phyloP scores from a whole-genome alignment of 2,797 vertebrate genomes.

The Siniperca obscura region DNA sequence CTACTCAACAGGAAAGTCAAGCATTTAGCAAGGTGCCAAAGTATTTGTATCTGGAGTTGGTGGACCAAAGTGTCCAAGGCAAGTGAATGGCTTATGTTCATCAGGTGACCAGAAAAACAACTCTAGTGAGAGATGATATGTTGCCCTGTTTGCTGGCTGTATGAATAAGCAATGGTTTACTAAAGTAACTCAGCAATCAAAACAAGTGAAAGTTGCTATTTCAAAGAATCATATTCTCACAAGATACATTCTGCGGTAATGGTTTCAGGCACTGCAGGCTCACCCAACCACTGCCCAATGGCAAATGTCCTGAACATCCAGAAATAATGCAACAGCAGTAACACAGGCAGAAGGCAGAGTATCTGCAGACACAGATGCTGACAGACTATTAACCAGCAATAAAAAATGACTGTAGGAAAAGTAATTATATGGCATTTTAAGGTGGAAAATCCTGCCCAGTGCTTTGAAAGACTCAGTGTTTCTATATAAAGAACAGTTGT shows the following conservation, averaged over 20 bases:
- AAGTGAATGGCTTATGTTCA: not conserved
- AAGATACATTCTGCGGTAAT: conserved; percentile 15
- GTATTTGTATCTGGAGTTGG: not conserved
- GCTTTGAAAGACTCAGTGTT: not conserved
- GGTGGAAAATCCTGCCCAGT: conserved; percentile 22
- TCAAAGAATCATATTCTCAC: not conserved
- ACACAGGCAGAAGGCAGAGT: not conserved
- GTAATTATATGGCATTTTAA: conserved; percentile 28
- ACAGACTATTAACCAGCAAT: conserved; percentile 5
- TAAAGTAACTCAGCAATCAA: not conserved
- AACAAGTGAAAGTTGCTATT: not conserved
- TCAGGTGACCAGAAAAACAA: not conserved
- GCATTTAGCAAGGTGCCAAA: not conserved
- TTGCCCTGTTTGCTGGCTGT: not conserved
- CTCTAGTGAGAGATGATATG: not conserved
- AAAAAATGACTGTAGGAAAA: conserved; percentile 38
- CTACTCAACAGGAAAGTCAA: not conserved
- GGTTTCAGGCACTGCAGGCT: not conserved
- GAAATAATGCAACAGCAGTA: conserved; percentile 6
- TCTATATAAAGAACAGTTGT: conserved; percentile 7
- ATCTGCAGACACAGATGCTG: not conserved
- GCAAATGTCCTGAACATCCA: not conserved
- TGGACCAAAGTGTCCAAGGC: not conserved
- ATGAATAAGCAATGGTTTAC: not conserved
- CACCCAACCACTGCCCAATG: not conserved